A percentile compares a stretch with the other conserved stretches of the same genome.
These are phyloP conservation scores for Amazona vittata DNA, from an alignment of 2,113 vertebrate genomes.

Conservation along the genomic window DNA sequence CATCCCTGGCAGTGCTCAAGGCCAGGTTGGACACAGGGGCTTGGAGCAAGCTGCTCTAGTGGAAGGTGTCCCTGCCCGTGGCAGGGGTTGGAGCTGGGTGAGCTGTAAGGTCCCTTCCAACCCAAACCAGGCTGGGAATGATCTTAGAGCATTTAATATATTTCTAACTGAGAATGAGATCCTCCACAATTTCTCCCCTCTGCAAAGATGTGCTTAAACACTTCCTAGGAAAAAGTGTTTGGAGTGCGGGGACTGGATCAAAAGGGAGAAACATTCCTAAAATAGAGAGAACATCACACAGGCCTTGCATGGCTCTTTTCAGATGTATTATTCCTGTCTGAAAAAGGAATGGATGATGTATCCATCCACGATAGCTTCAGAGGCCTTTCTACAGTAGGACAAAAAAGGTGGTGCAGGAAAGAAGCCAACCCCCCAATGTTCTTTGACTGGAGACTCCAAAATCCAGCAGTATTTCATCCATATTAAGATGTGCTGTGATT, in stretches of 20 bases:
- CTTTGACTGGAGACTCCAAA: not conserved
- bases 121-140: not conserved
- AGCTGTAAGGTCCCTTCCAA: not conserved
- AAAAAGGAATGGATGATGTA: not conserved
- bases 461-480: not conserved
- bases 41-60: not conserved
- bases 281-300: not conserved
- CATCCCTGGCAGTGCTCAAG: not conserved
- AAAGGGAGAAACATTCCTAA: not conserved
- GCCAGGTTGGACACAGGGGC: not conserved
- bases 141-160: not conserved
- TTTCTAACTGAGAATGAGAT: not conserved
- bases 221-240: not conserved
- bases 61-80: not conserved
- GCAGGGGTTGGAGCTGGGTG: not conserved
- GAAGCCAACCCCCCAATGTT: not conserved
- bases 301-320: not conserved
- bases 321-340: not conserved
- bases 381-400: not conserved
- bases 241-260: not conserved
- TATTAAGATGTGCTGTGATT: not conserved
- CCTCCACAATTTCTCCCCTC: not conserved
- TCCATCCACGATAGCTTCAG: not conserved
- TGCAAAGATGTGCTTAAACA: not conserved
- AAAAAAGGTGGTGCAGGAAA: not conserved